A percentile compares a stretch with the other conserved stretches of the same genome.
These are phyloP conservation scores for Zelleria hepariella DNA, from an alignment of 2,888 invertebrate genomes.

Conservation along the genomic window DNA sequence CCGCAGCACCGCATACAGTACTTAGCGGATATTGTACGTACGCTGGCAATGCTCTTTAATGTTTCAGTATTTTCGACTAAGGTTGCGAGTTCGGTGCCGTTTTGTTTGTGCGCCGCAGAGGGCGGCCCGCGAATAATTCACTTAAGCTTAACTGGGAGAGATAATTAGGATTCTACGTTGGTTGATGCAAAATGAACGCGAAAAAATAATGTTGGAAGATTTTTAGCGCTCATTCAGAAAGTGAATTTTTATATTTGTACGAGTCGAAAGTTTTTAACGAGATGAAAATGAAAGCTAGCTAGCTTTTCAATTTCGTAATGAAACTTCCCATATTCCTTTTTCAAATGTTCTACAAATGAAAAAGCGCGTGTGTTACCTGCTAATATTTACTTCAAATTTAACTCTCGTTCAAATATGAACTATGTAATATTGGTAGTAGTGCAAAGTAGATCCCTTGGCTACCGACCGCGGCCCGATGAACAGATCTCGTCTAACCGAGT, in stretches of 20 bases:
- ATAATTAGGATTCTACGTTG: constrained; percentile 71
- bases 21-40: constrained; percentile 66
- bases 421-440: no score
- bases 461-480: constrained; percentile 54
- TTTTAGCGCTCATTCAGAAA: constrained; percentile 69
- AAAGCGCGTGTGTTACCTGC: neutral
- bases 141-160: constrained; percentile 72
- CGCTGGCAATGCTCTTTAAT: constrained; percentile 64
- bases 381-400: no score
- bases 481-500: constrained; percentile 63
- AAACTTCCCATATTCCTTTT: constrained; percentile 13
- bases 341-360: neutral
- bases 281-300: constrained; percentile 45
- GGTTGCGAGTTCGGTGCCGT: constrained; percentile 65
- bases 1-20: constrained; percentile 45
- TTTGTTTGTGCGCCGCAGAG: constrained; percentile 68
- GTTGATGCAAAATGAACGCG: constrained; percentile 70
- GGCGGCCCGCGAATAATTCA: constrained; percentile 67
- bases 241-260: constrained; percentile 67
- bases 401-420: neutral
- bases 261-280: constrained; percentile 58
- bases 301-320: constrained; percentile 43
- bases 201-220: constrained; percentile 61
- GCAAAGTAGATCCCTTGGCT: constrained; percentile 65
- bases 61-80: constrained; percentile 70